A percentile compares a stretch with the other conserved stretches of the same genome.
These are phyloP conservation scores for Lysiphlebus fabarum DNA, from an alignment of 1,140 invertebrate species.

Conservation along the genomic window DNA sequence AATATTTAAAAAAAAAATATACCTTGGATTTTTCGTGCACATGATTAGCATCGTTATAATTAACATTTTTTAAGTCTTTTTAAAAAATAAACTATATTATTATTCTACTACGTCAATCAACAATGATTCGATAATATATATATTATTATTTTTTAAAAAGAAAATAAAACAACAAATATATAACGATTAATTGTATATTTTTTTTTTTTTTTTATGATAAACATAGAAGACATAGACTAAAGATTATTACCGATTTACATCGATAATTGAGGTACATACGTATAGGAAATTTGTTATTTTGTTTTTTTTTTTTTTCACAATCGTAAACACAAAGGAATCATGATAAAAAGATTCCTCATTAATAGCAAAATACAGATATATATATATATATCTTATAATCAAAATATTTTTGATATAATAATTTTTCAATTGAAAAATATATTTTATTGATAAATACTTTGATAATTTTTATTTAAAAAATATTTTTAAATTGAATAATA, in stretches of 20 bases:
- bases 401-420: constrained; percentile 34
- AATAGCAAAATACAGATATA: constrained; percentile 52
- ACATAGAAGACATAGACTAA: constrained; percentile 37
- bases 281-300: constrained; percentile 30
- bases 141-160: too few species aligned
- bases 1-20: too few species aligned
- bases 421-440: constrained; percentile 46
- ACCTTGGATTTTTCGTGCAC: too few species aligned
- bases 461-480: background rate
- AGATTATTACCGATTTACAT: constrained; percentile 46
- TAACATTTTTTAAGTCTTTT: too few species aligned
- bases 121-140: too few species aligned
- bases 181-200: too few species aligned
- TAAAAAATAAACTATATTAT: too few species aligned
- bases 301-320: constrained; percentile 29
- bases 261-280: constrained; percentile 53
- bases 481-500: background rate
- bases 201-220: too few species aligned
- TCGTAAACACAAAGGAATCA: constrained; percentile 41
- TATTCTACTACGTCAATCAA: too few species aligned
- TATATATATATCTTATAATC: constrained; percentile 30
- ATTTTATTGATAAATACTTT: background rate
- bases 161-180: too few species aligned
- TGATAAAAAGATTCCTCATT: constrained; percentile 28
- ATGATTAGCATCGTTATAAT: too few species aligned